Conservation (phyloP, 2,113 vertebrate genomes). For the Heliornis fulica region DNA sequence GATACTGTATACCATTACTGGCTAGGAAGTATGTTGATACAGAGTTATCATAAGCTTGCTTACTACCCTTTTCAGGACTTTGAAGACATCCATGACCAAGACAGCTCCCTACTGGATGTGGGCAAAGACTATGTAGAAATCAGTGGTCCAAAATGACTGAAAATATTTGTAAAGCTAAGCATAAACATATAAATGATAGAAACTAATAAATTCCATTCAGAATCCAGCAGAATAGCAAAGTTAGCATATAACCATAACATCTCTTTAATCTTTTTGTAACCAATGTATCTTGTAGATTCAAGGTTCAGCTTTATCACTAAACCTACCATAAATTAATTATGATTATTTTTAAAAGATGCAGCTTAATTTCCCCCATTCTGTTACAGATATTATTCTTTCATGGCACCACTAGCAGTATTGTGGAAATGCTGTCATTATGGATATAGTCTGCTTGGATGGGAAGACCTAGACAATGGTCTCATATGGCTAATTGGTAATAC, state of each 20-base stretch:
- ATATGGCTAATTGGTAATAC: background rate
- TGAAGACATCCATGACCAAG: background rate
- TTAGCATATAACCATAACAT: background rate
- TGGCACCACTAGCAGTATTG: background rate
- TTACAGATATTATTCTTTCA: background rate
- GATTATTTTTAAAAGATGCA: background rate
- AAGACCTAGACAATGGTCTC: background rate
- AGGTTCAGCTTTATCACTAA: background rate
- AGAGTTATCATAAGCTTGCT: background rate
- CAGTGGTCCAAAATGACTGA: background rate
- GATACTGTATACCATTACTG: background rate
- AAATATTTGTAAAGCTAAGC: background rate
- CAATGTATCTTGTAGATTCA: background rate
- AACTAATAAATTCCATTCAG: background rate
- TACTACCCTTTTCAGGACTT: background rate
- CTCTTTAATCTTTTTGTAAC: background rate
- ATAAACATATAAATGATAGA: background rate
- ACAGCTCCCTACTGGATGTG: rapidly evolving
- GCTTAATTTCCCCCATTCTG: background rate
- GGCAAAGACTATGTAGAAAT: background rate
- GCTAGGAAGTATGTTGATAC: background rate
- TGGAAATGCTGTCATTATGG: background rate
- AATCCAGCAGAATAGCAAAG: background rate
- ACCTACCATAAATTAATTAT: background rate
- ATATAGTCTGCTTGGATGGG: background rate